Evolutionary conservation across 2,113 vertebrate species (phyloP).

Genomic region (Tautogolabrus adspersus): DNA sequence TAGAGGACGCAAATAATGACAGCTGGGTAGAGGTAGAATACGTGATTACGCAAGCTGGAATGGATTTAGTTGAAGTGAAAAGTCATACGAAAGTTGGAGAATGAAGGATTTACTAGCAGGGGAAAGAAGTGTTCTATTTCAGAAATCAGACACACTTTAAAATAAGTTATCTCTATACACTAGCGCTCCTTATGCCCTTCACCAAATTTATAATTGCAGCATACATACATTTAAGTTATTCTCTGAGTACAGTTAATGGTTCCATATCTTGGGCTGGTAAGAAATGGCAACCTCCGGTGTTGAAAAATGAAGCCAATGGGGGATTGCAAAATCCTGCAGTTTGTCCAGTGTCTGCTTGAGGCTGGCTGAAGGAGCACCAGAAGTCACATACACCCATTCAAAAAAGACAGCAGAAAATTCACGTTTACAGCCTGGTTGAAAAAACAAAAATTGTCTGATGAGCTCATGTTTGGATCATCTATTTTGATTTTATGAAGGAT

Average conservation of each 20-base stretch:
- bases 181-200: constrained; percentile 28
- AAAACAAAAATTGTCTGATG: too few species aligned
- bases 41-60: constrained; percentile 41
- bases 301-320: too few species aligned
- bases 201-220: constrained; percentile 51
- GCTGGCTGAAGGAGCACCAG: too few species aligned
- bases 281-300: too few species aligned
- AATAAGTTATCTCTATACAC: constrained; percentile 45
- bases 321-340: too few species aligned
- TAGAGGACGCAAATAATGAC: constrained; percentile 22
- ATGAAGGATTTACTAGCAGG: constrained; percentile 16
- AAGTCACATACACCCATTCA: too few species aligned
- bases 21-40: constrained; percentile 33
- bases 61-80: constrained; percentile 47
- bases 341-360: too few species aligned
- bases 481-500: too few species aligned
- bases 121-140: background rate
- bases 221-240: constrained; percentile 55
- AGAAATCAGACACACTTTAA: constrained; percentile 29
- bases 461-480: too few species aligned
- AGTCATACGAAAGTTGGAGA: constrained; percentile 14
- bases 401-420: too few species aligned
- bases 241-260: too few species aligned
- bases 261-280: background rate
- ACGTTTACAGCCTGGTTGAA: too few species aligned